Conservation (phyloP, 2,113 vertebrate genomes). For the Diphyllodes magnificus region DNA sequence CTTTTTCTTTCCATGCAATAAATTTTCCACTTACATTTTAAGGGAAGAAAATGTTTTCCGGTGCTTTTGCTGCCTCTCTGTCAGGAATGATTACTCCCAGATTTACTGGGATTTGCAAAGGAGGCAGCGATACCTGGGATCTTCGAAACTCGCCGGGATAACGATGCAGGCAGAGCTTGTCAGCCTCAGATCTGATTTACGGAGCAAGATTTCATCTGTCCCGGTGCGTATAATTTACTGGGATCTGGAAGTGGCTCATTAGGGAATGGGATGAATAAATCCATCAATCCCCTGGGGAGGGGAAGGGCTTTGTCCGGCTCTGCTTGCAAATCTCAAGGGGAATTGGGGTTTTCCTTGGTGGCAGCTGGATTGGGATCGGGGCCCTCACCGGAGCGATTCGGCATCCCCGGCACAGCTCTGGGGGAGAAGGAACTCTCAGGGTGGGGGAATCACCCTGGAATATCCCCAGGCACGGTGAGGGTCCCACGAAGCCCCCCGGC, state of each 20-base stretch:
- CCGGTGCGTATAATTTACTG: slow-evolving; percentile 6
- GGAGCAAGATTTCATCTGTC: background rate
- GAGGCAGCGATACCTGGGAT: background rate
- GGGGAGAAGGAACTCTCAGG: accelerated
- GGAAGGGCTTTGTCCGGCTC: background rate
- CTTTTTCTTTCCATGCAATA: background rate
- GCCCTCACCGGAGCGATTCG: accelerated
- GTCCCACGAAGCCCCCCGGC: background rate
- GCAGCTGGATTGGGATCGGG: background rate
- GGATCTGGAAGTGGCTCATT: slow-evolving; percentile 9
- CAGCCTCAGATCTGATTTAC: slow-evolving; percentile 25
- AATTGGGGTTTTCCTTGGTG: background rate
- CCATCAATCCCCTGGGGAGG: background rate
- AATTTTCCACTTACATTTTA: slow-evolving; percentile 12
- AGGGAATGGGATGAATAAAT: background rate
- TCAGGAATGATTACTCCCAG: slow-evolving; percentile 42
- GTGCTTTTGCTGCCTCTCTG: background rate
- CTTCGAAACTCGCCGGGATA: background rate
- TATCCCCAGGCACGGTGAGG: accelerated
- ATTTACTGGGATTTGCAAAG: slow-evolving; percentile 8
- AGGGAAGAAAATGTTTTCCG: slow-evolving; percentile 28
- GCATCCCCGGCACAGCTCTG: background rate
- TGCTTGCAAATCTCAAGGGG: background rate
- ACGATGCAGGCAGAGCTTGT: background rate
- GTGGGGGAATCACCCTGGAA: background rate